Evolutionary conservation across 2,113 vertebrate species (phyloP).

Genomic region (Paramisgurnus dabryanus): DNA sequence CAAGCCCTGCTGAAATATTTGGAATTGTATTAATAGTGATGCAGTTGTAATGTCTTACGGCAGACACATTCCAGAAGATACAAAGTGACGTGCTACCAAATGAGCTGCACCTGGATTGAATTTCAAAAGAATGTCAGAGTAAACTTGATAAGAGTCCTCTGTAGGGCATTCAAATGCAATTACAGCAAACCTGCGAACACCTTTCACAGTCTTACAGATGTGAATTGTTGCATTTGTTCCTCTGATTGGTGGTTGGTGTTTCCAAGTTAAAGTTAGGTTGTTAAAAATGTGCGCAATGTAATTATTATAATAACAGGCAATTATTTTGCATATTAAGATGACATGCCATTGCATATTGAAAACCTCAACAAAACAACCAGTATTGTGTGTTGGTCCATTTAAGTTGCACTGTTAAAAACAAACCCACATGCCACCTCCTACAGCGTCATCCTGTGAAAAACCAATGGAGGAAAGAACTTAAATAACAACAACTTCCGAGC

Average conservation of each 20-base stretch:
- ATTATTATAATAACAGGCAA: neutral
- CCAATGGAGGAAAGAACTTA: constrained; percentile 52
- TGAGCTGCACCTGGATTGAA: constrained; percentile 42
- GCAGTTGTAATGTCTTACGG: neutral
- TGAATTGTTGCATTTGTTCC: neutral
- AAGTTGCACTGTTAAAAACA: neutral
- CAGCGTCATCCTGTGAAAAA: constrained; percentile 49
- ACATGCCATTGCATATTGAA: neutral
- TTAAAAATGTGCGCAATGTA: neutral
- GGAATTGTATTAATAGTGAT: neutral
- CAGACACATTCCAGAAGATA: constrained; percentile 42
- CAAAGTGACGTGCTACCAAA: constrained; percentile 45
- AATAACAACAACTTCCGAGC: constrained; percentile 64
- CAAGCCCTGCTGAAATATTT: neutral
- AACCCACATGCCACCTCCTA: neutral
- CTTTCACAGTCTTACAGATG: constrained; percentile 1
- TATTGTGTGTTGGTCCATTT: neutral
- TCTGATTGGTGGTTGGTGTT: neutral
- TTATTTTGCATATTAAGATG: neutral
- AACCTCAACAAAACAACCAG: neutral
- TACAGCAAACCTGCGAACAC: neutral
- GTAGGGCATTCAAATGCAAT: constrained; percentile 17
- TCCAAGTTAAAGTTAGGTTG: neutral
- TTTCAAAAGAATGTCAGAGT: constrained; percentile 42
- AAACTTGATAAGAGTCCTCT: constrained; percentile 41